A percentile compares a stretch with the other conserved stretches of the same genome.
Conservation (phyloP, 1,140 invertebrate genomes). For the Phymorhynchus buccinoides region DNA sequence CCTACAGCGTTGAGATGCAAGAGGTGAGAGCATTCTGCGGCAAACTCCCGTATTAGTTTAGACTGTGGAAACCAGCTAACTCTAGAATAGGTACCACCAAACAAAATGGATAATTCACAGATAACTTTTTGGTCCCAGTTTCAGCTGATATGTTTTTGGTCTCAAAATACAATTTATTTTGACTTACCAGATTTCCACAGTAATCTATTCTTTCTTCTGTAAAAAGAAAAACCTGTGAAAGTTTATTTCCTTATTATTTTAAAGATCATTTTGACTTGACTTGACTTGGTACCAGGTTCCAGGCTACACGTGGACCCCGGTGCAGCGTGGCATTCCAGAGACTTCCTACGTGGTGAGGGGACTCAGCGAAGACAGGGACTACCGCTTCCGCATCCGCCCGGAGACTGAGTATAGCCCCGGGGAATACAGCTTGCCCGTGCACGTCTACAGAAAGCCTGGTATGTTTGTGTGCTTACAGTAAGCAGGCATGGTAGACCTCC, state of each 20-base stretch:
- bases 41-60: no score
- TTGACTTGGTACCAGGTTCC: constrained; percentile 46
- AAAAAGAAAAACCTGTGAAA: background rate
- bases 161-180: no score
- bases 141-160: no score
- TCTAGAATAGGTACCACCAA: no score
- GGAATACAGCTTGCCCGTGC: constrained; percentile 79
- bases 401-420: constrained; percentile 97
- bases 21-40: constrained; percentile 50
- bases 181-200: no score
- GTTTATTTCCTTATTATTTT: no score
- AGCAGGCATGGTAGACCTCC: no score
- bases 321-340: constrained; percentile 59
- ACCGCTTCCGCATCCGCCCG: constrained; percentile 96
- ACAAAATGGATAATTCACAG: no score
- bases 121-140: no score
- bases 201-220: background rate
- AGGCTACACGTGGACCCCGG: constrained; percentile 61
- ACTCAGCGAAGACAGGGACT: constrained; percentile 77
- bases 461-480: no score
- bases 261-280: no score
- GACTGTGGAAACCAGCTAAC: no score
- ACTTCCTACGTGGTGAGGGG: constrained; percentile 63
- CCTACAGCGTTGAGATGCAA: constrained; percentile 67
- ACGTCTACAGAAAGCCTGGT: constrained; percentile 61